A percentile compares a stretch with the other conserved stretches of the same genome.
phyloP scores from a whole-genome alignment of 2,888 invertebrate genomes.

The Drosophila nigritarsus region DNA sequence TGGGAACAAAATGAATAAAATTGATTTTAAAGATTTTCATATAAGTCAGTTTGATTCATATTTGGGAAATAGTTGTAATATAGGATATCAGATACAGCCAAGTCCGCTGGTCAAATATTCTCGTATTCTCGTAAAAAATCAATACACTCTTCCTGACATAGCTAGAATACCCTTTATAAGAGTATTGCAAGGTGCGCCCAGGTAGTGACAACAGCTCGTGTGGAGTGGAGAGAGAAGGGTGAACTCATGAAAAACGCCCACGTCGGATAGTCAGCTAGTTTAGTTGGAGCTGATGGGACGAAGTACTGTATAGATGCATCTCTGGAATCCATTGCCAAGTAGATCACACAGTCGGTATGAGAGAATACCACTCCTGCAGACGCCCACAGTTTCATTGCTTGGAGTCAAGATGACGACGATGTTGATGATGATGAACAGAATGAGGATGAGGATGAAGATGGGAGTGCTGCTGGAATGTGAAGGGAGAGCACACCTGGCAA shows the following conservation, averaged over 20 bases:
- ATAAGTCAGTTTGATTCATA: not conserved
- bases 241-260: slow-evolving; percentile 55
- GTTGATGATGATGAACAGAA: slow-evolving; percentile 15
- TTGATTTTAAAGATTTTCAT: not conserved
- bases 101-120: not conserved
- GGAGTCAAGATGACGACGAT: slow-evolving; percentile 12
- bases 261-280: slow-evolving; percentile 44
- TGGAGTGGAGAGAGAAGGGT: slow-evolving; percentile 3
- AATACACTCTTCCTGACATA: not conserved
- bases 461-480: slow-evolving; percentile 24
- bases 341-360: slow-evolving; percentile 61
- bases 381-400: slow-evolving; percentile 46
- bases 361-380: slow-evolving; percentile 49
- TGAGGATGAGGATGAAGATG: slow-evolving; percentile 13
- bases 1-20: not conserved
- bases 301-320: slow-evolving; percentile 39
- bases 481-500: slow-evolving; percentile 14
- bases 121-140: not conserved
- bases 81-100: not conserved
- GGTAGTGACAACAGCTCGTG: slow-evolving; percentile 25
- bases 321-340: slow-evolving; percentile 59
- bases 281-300: slow-evolving; percentile 38
- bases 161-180: not conserved
- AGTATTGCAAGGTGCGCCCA: slow-evolving; percentile 26
- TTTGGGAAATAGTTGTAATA: not conserved